Percentiles rank a stretch among this genome's conserved stretches.
These are phyloP conservation scores for Drosophila falleni DNA, from an alignment of 2,888 invertebrate species.

Conservation along the genomic window DNA sequence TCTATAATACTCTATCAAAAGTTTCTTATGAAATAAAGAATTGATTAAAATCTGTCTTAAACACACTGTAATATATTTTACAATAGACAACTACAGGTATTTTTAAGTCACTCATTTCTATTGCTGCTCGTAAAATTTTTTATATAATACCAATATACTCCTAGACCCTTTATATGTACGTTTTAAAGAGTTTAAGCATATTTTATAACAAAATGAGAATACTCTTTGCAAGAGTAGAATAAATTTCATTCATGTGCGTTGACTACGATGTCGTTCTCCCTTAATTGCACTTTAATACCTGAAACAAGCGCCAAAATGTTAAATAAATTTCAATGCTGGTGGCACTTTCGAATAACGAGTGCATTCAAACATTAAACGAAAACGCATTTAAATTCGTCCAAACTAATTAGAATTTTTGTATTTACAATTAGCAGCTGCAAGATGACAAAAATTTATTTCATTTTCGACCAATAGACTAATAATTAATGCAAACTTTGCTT, in stretches of 20 bases:
- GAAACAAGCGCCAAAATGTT: conserved; percentile 60
- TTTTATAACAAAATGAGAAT: neutral
- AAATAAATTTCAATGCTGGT: conserved; percentile 53
- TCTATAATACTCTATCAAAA: neutral
- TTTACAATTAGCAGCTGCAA: conserved; percentile 41
- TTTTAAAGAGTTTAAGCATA: neutral
- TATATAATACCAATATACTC: too few species aligned
- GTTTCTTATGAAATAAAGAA: too few species aligned
- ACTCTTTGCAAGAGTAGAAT: neutral
- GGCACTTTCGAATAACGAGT: conserved; percentile 43
- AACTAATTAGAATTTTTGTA: conserved; percentile 63
- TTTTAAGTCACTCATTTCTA: too few species aligned
- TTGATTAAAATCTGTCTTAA: too few species aligned
- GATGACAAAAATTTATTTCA: conserved; percentile 38
- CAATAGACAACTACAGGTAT: too few species aligned
- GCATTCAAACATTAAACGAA: conserved; percentile 35
- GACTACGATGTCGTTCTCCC: conserved; percentile 18
- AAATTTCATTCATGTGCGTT: conserved; percentile 30
- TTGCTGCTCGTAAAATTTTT: too few species aligned
- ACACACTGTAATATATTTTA: too few species aligned
- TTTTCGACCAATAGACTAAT: neutral
- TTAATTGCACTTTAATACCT: conserved; percentile 59
- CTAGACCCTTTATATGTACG: too few species aligned
- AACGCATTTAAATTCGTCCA: conserved; percentile 23
- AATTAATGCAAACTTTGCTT: too few species aligned